A percentile compares a stretch with the other conserved stretches of the same genome.
phyloP scores from a whole-genome alignment of 2,888 invertebrate genomes.

The Acronicta alni region DNA sequence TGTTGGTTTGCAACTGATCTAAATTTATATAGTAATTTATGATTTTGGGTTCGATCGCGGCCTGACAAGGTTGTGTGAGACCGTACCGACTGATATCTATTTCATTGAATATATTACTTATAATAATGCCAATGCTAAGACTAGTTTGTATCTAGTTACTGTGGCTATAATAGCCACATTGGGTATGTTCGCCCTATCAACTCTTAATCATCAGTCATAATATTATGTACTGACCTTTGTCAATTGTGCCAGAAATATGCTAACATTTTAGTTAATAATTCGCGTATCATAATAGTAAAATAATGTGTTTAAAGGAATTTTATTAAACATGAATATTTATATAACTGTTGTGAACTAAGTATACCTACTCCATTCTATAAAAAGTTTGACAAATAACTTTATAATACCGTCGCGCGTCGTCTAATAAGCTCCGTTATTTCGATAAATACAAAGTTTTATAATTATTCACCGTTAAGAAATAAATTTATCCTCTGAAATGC shows the following conservation, averaged over 20 bases:
- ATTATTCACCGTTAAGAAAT: too few relatives aligned
- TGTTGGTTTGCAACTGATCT: conserved; percentile 25
- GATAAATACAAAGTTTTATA: too few relatives aligned
- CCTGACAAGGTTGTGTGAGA: conserved; percentile 4
- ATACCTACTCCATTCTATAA: too few relatives aligned
- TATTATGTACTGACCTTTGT: conserved; percentile 41
- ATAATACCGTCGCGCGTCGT: too few relatives aligned
- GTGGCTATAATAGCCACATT: conserved; percentile 9
- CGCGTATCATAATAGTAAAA: neutral
- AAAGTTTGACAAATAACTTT: too few relatives aligned
- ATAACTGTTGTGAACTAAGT: too few relatives aligned
- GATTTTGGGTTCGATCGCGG: conserved; percentile 28
- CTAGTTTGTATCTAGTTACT: conserved; percentile 21
- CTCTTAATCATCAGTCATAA: conserved; percentile 34
- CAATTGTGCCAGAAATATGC: conserved; percentile 25
- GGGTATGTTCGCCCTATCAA: conserved; percentile 31
- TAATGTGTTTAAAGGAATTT: neutral
- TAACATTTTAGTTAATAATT: conserved; percentile 21
- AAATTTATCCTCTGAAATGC: too few relatives aligned
- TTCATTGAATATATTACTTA: conserved; percentile 27
- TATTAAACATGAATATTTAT: neutral
- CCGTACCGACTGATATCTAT: conserved; percentile 11
- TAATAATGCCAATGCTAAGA: conserved; percentile 19
- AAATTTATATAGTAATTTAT: conserved; percentile 25
- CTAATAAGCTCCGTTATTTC: too few relatives aligned